Evolutionary conservation across 2,888 invertebrate genomes (phyloP).

Genomic region (Phyllotreta striolata): DNA sequence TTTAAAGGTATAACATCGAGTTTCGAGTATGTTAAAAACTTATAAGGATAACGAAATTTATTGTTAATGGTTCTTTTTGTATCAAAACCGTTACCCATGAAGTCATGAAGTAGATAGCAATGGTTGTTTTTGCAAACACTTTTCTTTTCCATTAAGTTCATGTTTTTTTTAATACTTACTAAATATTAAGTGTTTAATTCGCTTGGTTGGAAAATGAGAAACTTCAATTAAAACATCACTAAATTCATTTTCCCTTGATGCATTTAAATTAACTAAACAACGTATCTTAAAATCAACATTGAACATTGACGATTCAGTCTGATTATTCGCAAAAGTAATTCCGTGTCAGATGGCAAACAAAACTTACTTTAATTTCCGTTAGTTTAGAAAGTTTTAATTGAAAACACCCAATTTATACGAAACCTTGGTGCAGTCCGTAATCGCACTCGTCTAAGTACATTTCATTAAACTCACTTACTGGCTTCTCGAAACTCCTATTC

Average conservation of each 20-base stretch:
- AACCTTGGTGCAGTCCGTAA: constrained; percentile 23
- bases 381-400: constrained; percentile 30
- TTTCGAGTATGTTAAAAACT: constrained; percentile 18
- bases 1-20: constrained; percentile 24
- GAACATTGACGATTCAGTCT: constrained; percentile 21
- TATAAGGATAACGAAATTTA: constrained; percentile 25
- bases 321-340: constrained; percentile 20
- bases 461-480: constrained; percentile 21
- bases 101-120: no score
- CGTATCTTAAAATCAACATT: neutral
- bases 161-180: no score
- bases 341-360: constrained; percentile 24
- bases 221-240: no score
- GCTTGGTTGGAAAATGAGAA: no score
- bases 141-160: no score
- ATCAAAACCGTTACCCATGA: no score
- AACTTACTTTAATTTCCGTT: constrained; percentile 24
- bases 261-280: no score
- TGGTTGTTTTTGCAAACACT: no score
- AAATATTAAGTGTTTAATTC: no score
- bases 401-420: constrained; percentile 26
- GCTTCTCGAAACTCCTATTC: constrained; percentile 24
- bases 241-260: no score
- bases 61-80: constrained; percentile 6
- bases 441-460: constrained; percentile 23